Conservation (phyloP, 2,797 vertebrate genomes). For the Cuniculus paca region DNA sequence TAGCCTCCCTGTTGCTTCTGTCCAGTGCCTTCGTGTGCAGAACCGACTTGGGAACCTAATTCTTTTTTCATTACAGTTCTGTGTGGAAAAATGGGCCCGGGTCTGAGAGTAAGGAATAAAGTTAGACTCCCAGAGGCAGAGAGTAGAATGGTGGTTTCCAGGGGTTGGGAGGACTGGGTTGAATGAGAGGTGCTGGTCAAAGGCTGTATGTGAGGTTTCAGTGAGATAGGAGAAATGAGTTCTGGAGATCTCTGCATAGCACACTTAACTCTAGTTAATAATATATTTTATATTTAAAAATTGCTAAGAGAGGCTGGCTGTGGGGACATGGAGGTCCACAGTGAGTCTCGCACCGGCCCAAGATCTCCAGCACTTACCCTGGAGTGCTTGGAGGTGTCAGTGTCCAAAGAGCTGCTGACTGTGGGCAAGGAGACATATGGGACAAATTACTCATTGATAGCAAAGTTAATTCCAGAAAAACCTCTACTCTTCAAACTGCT, state of each 20-base stretch:
- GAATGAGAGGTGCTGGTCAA: not conserved
- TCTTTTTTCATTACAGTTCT: slow-evolving; percentile 18
- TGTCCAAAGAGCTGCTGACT: not conserved
- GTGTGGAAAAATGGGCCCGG: not conserved
- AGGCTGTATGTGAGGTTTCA: not conserved
- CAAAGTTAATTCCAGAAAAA: not conserved
- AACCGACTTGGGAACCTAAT: not conserved
- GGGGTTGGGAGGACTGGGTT: not conserved
- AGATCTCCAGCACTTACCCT: not conserved
- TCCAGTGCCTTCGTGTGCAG: not conserved
- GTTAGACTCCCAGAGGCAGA: not conserved
- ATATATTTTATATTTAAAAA: not conserved
- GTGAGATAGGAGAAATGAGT: not conserved
- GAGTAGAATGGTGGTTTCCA: not conserved
- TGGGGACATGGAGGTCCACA: not conserved
- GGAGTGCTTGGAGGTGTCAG: not conserved
- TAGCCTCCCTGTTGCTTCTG: not conserved
- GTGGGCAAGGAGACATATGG: not conserved
- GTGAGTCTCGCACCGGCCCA: not conserved
- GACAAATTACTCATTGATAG: not conserved
- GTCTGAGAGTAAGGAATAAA: not conserved
- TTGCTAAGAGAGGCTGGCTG: not conserved
- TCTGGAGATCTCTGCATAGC: not conserved
- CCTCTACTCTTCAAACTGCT: not conserved
- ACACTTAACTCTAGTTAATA: not conserved